phyloP scores from a whole-genome alignment of 2,113 vertebrate genomes.

The Rhinoptilus africanus region DNA sequence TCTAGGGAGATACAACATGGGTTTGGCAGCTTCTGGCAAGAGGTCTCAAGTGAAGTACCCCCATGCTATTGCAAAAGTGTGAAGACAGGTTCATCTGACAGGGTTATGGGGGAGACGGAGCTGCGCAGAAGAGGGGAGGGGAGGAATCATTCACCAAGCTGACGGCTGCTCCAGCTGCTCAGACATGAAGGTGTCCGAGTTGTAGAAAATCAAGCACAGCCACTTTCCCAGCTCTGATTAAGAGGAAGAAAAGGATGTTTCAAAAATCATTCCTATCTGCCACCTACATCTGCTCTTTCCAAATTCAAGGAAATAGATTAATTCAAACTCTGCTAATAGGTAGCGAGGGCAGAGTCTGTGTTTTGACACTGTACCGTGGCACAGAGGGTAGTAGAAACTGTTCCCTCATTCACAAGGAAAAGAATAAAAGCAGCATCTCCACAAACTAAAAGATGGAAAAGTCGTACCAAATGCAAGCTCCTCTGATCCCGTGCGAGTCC shows the following conservation, averaged over 20 bases:
- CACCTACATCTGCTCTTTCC: background rate
- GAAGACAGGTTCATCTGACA: background rate
- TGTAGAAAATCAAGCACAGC: background rate
- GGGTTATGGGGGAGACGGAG: background rate
- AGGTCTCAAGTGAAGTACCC: background rate
- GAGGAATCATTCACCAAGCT: background rate
- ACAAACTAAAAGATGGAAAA: background rate
- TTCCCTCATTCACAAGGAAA: background rate
- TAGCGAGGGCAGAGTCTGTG: background rate
- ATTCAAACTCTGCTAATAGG: background rate
- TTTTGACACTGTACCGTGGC: background rate
- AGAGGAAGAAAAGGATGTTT: background rate
- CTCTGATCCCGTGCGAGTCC: background rate
- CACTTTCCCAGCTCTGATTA: background rate
- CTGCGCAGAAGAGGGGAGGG: background rate
- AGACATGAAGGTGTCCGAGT: background rate
- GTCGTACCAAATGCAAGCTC: fast-evolving
- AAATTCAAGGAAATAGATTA: background rate
- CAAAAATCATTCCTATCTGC: background rate
- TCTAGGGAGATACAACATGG: background rate
- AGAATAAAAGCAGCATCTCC: background rate
- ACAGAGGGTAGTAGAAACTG: background rate
- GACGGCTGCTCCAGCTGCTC: background rate
- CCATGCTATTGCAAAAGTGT: background rate
- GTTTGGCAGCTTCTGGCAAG: background rate